These are phyloP conservation scores for Myotis myotis DNA, from an alignment of 2,797 vertebrate species.

Conservation along the genomic window DNA sequence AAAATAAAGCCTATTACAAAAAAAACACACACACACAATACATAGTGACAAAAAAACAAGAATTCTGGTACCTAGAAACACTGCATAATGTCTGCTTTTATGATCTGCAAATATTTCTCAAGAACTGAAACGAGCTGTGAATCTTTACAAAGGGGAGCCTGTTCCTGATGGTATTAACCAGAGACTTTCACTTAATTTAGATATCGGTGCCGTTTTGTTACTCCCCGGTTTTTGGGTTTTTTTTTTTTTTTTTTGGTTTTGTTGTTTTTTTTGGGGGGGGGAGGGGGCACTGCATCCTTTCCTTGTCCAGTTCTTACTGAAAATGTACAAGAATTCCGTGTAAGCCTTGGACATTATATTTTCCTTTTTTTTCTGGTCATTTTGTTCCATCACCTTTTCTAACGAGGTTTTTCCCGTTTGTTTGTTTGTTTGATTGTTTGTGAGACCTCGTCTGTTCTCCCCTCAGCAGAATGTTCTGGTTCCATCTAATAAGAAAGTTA, in stretches of 20 bases:
- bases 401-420: not conserved
- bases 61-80: not conserved
- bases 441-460: not conserved
- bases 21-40: not conserved
- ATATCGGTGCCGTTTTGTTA: not conserved
- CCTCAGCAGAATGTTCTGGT: not conserved
- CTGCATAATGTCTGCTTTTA: not conserved
- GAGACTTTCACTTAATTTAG: not conserved
- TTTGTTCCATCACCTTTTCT: not conserved
- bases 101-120: not conserved
- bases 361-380: not conserved
- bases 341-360: not conserved
- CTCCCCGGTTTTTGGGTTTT: rapidly evolving
- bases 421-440: not conserved
- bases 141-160: not conserved
- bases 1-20: not conserved
- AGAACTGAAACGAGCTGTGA: not conserved
- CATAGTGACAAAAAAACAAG: not conserved
- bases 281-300: not conserved
- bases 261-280: not conserved
- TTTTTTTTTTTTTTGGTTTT: not conserved
- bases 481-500: too few relatives aligned
- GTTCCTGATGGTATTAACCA: not conserved
- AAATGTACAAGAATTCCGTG: not conserved
- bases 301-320: not conserved